Percentiles rank a stretch among this genome's conserved stretches.
Conservation (phyloP, 1,140 invertebrate genomes). For the Chironomus tepperi region DNA sequence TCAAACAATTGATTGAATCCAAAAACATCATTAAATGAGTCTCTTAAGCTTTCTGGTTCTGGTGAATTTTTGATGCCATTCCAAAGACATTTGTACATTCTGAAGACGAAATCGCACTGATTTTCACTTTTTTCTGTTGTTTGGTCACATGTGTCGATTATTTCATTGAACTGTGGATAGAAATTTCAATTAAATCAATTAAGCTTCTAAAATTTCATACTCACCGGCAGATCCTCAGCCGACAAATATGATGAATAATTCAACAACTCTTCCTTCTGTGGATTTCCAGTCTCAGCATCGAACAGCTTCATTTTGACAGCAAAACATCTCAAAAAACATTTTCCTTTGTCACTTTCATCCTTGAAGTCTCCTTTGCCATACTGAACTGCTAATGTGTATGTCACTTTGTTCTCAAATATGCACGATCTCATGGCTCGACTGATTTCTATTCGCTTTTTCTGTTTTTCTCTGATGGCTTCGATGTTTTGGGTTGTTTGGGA, state of each 20-base stretch:
- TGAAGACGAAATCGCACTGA: background rate
- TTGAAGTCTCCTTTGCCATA: background rate
- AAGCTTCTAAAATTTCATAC: background rate
- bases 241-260: background rate
- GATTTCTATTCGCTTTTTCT: background rate
- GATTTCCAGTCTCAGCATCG: background rate
- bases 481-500: background rate
- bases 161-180: background rate
- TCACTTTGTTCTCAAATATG: background rate
- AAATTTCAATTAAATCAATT: background rate
- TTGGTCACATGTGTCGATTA: background rate
- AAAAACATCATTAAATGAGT: background rate
- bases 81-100: background rate
- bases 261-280: background rate
- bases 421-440: background rate
- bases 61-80: background rate
- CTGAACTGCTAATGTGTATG: background rate
- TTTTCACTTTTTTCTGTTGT: background rate
- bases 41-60: background rate
- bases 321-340: constrained; percentile 5
- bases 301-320: background rate
- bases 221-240: background rate
- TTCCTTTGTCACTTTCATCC: background rate
- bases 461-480: too few species aligned
- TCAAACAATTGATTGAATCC: background rate